Percentiles rank a stretch among this genome's conserved stretches.
Evolutionary conservation across 2,113 vertebrate species (phyloP).

Genomic region (Pachyramphus minor): DNA sequence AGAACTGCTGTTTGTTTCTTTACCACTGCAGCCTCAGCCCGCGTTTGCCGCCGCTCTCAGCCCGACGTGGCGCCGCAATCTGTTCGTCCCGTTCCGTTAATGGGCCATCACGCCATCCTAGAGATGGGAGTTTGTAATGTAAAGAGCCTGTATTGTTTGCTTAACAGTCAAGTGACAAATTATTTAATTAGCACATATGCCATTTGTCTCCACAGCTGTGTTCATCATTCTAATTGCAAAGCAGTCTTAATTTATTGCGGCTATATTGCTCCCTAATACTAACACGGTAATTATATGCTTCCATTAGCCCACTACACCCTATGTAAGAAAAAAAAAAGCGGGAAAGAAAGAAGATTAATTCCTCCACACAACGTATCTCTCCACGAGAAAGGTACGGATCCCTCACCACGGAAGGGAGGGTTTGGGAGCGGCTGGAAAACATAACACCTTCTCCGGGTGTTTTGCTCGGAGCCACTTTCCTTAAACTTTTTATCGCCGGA

Average conservation of each 20-base stretch:
- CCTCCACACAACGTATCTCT: not conserved
- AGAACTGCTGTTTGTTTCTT: constrained; percentile 26
- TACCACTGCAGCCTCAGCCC: not conserved
- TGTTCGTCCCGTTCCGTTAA: constrained; percentile 52
- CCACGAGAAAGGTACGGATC: not conserved
- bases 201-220: constrained; percentile 76
- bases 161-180: constrained; percentile 81
- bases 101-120: constrained; percentile 57
- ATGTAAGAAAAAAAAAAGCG: not conserved
- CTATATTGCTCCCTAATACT: constrained; percentile 70
- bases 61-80: constrained; percentile 8
- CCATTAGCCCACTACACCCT: constrained; percentile 37
- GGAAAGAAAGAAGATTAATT: constrained; percentile 3
- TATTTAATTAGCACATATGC: constrained; percentile 84
- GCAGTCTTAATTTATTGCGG: constrained; percentile 73
- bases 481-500: not conserved
- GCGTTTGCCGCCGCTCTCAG: not conserved
- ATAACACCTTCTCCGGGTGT: not conserved
- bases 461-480: not conserved
- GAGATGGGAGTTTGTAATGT: constrained; percentile 54
- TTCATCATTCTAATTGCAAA: constrained; percentile 78
- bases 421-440: not conserved
- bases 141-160: constrained; percentile 78
- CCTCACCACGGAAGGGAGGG: not conserved
- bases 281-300: constrained; percentile 68